Evolutionary conservation across 2,888 invertebrate species (phyloP).

Genomic region (Amblyteles armatorius): DNA sequence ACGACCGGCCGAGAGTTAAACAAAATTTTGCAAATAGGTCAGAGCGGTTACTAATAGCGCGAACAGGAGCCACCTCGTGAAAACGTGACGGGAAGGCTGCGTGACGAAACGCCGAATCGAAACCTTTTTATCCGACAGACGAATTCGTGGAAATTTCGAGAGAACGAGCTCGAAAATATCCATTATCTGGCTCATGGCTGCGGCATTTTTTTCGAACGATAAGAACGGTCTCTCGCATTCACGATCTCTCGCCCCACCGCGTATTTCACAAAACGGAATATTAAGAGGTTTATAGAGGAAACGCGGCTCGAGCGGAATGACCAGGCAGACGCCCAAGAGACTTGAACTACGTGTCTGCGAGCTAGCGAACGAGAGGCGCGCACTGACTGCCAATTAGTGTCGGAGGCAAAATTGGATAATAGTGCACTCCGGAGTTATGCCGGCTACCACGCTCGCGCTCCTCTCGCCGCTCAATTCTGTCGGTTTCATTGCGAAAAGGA

Average conservation of each 20-base stretch:
- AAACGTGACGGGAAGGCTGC: conserved; percentile 30
- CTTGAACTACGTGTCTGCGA: conserved; percentile 25
- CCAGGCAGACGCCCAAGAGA: conserved; percentile 28
- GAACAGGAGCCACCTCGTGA: conserved; percentile 40
- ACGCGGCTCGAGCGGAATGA: conserved; percentile 9
- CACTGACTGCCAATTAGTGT: conserved; percentile 61
- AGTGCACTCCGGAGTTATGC: conserved; percentile 37
- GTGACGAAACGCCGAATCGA: conserved; percentile 15
- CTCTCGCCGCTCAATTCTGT: background rate
- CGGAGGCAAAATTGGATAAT: conserved; percentile 62
- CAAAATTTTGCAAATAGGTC: conserved; percentile 65
- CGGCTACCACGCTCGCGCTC: background rate
- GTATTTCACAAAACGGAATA: conserved; percentile 16
- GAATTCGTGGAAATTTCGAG: background rate
- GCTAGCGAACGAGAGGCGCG: conserved; percentile 46
- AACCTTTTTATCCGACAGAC: background rate
- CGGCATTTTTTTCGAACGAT: background rate
- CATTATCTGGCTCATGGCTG: background rate
- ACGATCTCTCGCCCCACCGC: too few relatives aligned
- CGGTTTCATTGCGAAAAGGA: background rate
- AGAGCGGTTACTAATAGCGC: conserved; percentile 59
- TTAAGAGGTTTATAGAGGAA: background rate
- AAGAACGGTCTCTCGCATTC: background rate
- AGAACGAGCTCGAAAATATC: background rate
- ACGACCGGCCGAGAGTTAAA: conserved; percentile 59